Evolutionary conservation across 2,797 vertebrate species (phyloP).

Genomic region (Falco columbarius): DNA sequence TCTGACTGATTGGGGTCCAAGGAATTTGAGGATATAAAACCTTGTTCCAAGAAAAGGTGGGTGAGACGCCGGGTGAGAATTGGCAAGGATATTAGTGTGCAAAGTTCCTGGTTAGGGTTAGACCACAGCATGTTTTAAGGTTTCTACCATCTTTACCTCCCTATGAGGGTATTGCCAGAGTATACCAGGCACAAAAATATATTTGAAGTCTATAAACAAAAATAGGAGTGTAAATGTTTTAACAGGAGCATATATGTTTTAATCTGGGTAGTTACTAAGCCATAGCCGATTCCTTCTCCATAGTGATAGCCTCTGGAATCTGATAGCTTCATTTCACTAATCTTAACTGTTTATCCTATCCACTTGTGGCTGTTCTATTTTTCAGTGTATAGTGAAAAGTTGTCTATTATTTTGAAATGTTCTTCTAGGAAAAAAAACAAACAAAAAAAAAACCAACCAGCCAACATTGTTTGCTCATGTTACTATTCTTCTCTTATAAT

Average conservation of each 20-base stretch:
- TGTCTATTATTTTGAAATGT: neutral
- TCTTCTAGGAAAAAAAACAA: neutral
- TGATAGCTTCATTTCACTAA: neutral
- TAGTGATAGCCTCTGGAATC: neutral
- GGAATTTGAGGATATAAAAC: neutral
- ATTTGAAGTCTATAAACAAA: neutral
- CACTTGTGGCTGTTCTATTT: neutral
- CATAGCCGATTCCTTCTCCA: neutral
- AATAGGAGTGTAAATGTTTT: neutral
- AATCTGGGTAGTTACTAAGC: neutral
- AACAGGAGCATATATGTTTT: neutral
- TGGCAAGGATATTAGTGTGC: neutral
- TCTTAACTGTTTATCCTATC: neutral
- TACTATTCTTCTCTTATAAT: neutral
- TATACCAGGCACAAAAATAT: neutral
- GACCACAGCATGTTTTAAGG: neutral
- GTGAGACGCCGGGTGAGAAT: neutral
- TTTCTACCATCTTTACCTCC: neutral
- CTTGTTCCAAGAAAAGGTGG: neutral
- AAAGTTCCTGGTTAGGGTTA: neutral
- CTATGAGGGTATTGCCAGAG: neutral
- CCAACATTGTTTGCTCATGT: neutral
- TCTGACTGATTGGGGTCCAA: conserved; percentile 7
- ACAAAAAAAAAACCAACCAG: neutral
- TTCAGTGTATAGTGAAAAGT: neutral